phyloP scores from a whole-genome alignment of 2,888 invertebrate genomes.

The Aproaerema taeniolella region DNA sequence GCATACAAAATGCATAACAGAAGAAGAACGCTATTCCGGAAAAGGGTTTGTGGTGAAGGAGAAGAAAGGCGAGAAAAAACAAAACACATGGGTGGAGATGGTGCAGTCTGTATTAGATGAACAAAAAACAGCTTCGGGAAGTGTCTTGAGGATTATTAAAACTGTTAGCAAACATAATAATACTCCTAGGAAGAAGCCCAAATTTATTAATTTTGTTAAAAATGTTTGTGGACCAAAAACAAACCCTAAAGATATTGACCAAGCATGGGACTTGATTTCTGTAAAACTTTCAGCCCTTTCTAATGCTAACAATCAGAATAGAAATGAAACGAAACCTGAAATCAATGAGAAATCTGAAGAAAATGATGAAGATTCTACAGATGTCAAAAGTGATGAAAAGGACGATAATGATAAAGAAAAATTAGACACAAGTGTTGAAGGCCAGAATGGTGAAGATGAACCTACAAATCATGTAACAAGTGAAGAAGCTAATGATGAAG shows the following conservation, averaged over 20 bases:
- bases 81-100: conserved; percentile 88
- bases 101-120: conserved; percentile 81
- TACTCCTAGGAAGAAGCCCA: conserved; percentile 90
- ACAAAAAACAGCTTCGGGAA: conserved; percentile 70
- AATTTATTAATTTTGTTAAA: conserved; percentile 87
- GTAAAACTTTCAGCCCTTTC: conserved; percentile 73
- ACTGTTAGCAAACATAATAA: conserved; percentile 84
- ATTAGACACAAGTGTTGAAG: conserved; percentile 22
- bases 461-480: conserved; percentile 6
- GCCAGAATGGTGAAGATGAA: conserved; percentile 18
- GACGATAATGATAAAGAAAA: conserved; percentile 18
- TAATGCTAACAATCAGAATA: conserved; percentile 35
- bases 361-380: no score
- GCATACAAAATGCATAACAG: conserved; percentile 91
- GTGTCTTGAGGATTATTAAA: conserved; percentile 80
- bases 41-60: conserved; percentile 85
- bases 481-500: conserved; percentile 25
- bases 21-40: conserved; percentile 93
- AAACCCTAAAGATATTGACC: conserved; percentile 76
- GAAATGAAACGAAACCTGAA: no score
- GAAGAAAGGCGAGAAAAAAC: conserved; percentile 92
- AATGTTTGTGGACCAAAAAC: conserved; percentile 79
- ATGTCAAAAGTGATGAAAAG: conserved; percentile 21
- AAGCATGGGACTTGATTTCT: conserved; percentile 81
- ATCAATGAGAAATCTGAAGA: conserved; percentile 18